Conservation (phyloP, 2,797 vertebrate genomes). For the Ciconia nigra region DNA sequence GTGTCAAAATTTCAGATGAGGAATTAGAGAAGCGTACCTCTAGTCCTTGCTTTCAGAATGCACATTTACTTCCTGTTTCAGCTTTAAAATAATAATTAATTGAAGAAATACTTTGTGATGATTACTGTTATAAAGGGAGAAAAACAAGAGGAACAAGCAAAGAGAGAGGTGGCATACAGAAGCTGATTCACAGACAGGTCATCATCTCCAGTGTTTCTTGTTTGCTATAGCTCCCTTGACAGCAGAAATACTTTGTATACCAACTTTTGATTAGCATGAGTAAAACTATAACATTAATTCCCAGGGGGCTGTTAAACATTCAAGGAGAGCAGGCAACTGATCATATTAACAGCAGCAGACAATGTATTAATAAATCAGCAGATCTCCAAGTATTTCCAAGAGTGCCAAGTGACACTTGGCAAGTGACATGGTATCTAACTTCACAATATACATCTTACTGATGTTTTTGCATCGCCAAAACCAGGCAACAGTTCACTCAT, state of each 20-base stretch:
- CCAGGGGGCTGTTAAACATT: not conserved
- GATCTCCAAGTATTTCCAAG: conserved; percentile 24
- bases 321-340: not conserved
- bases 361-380: conserved; percentile 16
- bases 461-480: not conserved
- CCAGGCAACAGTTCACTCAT: not conserved
- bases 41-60: not conserved
- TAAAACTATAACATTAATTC: conserved; percentile 2
- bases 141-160: not conserved
- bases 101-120: not conserved
- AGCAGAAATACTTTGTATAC: conserved; percentile 9
- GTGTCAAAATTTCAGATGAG: not conserved
- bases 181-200: not conserved
- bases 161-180: not conserved
- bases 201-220: not conserved
- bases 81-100: not conserved
- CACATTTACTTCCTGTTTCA: not conserved
- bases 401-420: not conserved
- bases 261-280: conserved; percentile 23
- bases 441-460: not conserved
- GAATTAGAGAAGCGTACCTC: not conserved
- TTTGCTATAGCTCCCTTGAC: not conserved
- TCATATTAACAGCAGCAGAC: conserved; percentile 1
- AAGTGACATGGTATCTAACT: not conserved
- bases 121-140: not conserved